phyloP scores from a whole-genome alignment of 2,888 invertebrate species.

The Drosophila aldrichi region DNA sequence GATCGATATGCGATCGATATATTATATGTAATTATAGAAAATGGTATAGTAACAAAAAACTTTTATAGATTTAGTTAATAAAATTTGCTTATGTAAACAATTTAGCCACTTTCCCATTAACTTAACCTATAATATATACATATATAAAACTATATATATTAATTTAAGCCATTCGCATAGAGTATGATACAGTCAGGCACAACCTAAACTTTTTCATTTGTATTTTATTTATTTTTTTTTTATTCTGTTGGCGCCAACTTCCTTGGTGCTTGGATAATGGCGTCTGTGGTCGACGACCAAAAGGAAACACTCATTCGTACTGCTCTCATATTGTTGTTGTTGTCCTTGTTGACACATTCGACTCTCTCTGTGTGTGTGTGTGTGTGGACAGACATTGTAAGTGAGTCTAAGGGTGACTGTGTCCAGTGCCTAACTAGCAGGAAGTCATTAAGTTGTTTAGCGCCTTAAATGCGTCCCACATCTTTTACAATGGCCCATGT shows the following conservation, averaged over 20 bases:
- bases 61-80: too few relatives aligned
- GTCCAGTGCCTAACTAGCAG: slow-evolving; percentile 68
- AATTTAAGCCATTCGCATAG: too few relatives aligned
- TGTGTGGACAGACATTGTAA: slow-evolving; percentile 14
- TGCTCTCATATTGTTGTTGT: slow-evolving; percentile 57
- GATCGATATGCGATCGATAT: too few relatives aligned
- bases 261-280: slow-evolving; percentile 57
- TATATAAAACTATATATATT: too few relatives aligned
- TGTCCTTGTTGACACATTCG: slow-evolving; percentile 47
- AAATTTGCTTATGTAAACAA: too few relatives aligned
- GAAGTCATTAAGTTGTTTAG: slow-evolving; percentile 79
- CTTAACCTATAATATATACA: too few relatives aligned
- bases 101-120: too few relatives aligned
- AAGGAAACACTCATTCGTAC: slow-evolving; percentile 73
- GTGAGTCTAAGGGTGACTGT: slow-evolving; percentile 20
- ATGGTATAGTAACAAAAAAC: too few relatives aligned
- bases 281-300: slow-evolving; percentile 64
- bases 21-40: too few relatives aligned
- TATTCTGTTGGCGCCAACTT: slow-evolving; percentile 9
- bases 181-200: slow-evolving; percentile 11
- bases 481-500: slow-evolving; percentile 33
- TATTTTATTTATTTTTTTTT: slow-evolving; percentile 3
- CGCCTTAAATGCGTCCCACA: slow-evolving; percentile 58
- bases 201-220: neutral
- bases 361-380: slow-evolving; percentile 3